These are phyloP conservation scores for Phrixothrix hirtus DNA, from an alignment of 2,888 invertebrate species.

Conservation along the genomic window DNA sequence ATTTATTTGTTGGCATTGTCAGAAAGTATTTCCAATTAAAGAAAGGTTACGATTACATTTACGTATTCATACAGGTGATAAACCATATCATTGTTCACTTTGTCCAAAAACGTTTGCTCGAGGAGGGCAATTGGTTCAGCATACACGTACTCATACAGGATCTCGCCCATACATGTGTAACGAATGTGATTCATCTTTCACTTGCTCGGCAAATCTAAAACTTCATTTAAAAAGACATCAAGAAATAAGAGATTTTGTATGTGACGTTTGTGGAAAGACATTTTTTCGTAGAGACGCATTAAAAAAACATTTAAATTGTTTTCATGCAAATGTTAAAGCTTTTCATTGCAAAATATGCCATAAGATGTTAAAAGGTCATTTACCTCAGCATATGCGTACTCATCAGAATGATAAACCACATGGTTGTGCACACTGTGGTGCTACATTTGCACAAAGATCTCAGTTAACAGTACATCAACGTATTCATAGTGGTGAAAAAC, in stretches of 20 bases:
- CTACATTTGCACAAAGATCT: slow-evolving; percentile 80
- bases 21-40: slow-evolving; percentile 75
- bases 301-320: slow-evolving; percentile 74
- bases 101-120: slow-evolving; percentile 71
- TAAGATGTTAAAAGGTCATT: slow-evolving; percentile 78
- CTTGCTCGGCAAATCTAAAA: slow-evolving; percentile 66
- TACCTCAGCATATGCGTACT: slow-evolving; percentile 80
- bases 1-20: slow-evolving; percentile 74
- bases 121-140: slow-evolving; percentile 75
- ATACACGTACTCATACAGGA: slow-evolving; percentile 74
- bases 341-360: slow-evolving; percentile 81
- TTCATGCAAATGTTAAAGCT: slow-evolving; percentile 73
- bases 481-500: slow-evolving; percentile 82
- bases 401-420: slow-evolving; percentile 78
- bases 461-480: slow-evolving; percentile 83
- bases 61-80: slow-evolving; percentile 71
- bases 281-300: slow-evolving; percentile 76
- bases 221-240: slow-evolving; percentile 71
- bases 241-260: slow-evolving; percentile 75
- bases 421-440: slow-evolving; percentile 77
- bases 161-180: slow-evolving; percentile 73
- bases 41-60: slow-evolving; percentile 75
- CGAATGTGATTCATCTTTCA: slow-evolving; percentile 72
- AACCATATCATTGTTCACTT: slow-evolving; percentile 66
- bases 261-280: slow-evolving; percentile 78